Evolutionary conservation across 2,888 invertebrate genomes (phyloP).

Genomic region (Tiliacea citrago): DNA sequence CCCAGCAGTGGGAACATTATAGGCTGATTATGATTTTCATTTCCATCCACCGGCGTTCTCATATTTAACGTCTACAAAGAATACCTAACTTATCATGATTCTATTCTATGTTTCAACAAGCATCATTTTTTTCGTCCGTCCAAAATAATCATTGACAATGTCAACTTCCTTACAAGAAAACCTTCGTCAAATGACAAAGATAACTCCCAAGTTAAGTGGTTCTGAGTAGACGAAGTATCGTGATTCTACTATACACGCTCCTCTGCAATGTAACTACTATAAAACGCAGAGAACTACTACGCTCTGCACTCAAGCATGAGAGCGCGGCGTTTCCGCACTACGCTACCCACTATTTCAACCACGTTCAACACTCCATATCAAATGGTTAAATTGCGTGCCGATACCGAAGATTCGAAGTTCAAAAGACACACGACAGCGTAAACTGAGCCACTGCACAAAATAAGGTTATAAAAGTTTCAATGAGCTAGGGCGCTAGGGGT

Average conservation of each 20-base stretch:
- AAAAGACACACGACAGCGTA: slow-evolving; percentile 41
- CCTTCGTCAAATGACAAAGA: slow-evolving; percentile 1
- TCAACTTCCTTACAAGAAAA: neutral
- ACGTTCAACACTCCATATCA: slow-evolving; percentile 10
- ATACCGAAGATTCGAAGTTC: slow-evolving; percentile 33
- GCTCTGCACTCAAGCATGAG: slow-evolving; percentile 3
- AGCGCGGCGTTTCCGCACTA: slow-evolving; percentile 8
- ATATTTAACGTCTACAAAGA: too few species aligned
- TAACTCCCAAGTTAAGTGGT: neutral
- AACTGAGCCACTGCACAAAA: slow-evolving; percentile 40
- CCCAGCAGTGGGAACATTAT: too few species aligned
- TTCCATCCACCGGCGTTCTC: neutral
- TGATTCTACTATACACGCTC: neutral
- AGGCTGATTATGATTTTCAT: too few species aligned
- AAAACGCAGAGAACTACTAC: slow-evolving; percentile 13
- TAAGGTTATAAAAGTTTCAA: slow-evolving; percentile 58
- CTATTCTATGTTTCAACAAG: neutral
- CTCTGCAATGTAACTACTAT: neutral
- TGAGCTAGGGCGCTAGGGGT: slow-evolving; percentile 38
- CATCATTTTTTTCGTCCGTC: neutral
- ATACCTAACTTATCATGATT: neutral
- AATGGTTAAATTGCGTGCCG: slow-evolving; percentile 38
- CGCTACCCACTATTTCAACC: slow-evolving; percentile 2
- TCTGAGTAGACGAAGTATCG: neutral
- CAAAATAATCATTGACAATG: neutral